Evolutionary conservation across 2,113 vertebrate species (phyloP), one percentile per base, ranked within the genome.

Genomic region (Nothoprocta perdicaria): DNA sequence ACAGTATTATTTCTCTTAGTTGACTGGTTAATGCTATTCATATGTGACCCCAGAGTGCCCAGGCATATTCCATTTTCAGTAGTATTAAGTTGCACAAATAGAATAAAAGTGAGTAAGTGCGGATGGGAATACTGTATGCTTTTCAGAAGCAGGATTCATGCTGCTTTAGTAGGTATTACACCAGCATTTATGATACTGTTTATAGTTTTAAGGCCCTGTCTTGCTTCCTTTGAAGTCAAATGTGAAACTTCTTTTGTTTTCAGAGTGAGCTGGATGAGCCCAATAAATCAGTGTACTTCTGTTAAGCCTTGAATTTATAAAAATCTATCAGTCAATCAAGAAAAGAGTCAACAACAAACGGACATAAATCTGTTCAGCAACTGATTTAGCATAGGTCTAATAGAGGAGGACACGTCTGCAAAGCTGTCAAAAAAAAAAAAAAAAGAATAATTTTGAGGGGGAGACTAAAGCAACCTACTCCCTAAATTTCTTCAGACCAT

Each of bases 151-250:
- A 80, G 2, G 2, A 72, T 68, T 86, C 79, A 91, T 22, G 17
- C 46, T 91, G 68, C 46, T 93, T 79, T 75, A 85, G 19, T 83
- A 91, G 91, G 75, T 86, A 81, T 94, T 88, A 53, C 52, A 86
- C 40, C 85, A 61, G 26, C 35, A 53, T 81, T 88, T 88, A 53
- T 79, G 74, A 41, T 6, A 27, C 35, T 62, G 33, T 84, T 88
- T 88, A 86, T 75, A 80, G 40, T 63, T 93, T 81, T 91, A 77
- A 43, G 15, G 43, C 62, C 65, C 40, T 80, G 29, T 2, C 89
- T 86, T 75, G 5, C 13, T 88, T 80, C 80, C 73, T 91, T 91
- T 94, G 82, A 96, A 82, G 78, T 85, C 26, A 85, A 89, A 96
- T 27, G 58, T 81, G 35, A 89, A 84, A 75, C 57, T 77, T 13